Evolutionary conservation across 1,140 invertebrate species (phyloP).

Genomic region (Eubasilissa regina): DNA sequence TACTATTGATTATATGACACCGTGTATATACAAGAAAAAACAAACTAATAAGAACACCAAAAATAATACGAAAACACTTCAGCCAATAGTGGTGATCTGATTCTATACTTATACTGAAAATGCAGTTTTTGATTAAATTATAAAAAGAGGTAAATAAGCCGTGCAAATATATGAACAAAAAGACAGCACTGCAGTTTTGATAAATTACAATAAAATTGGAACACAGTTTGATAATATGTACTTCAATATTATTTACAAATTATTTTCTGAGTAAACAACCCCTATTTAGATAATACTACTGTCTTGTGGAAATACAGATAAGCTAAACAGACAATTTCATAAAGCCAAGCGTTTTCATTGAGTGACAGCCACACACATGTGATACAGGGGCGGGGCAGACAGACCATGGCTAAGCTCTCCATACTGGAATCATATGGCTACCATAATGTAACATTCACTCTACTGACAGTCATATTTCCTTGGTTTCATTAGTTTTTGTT

Average conservation of each 20-base stretch:
- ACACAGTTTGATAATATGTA: background rate
- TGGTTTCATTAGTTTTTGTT: too few relatives aligned
- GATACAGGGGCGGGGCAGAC: slow-evolving; percentile 58
- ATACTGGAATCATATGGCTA: slow-evolving; percentile 8
- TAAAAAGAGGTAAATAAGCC: slow-evolving; percentile 23
- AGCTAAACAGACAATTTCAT: slow-evolving; percentile 38
- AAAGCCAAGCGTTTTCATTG: slow-evolving; percentile 52
- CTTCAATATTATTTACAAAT: slow-evolving; percentile 18
- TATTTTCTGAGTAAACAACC: background rate
- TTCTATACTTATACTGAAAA: background rate
- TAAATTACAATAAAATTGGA: background rate
- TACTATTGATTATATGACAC: too few relatives aligned
- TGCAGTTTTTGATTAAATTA: background rate
- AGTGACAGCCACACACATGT: slow-evolving; percentile 50
- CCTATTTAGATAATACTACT: slow-evolving; percentile 17
- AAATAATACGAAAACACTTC: background rate
- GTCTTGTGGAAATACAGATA: slow-evolving; percentile 37
- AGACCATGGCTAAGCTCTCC: slow-evolving; percentile 48
- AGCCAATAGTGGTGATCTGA: background rate
- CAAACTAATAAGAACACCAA: background rate
- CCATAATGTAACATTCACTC: slow-evolving; percentile 34
- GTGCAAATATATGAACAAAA: slow-evolving; percentile 18
- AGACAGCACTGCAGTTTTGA: slow-evolving; percentile 19
- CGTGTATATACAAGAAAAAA: too few relatives aligned
- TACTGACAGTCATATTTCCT: too few relatives aligned